These are phyloP conservation scores for Semaprochilodus insignis DNA, from an alignment of 2,797 vertebrate species.

Conservation along the genomic window DNA sequence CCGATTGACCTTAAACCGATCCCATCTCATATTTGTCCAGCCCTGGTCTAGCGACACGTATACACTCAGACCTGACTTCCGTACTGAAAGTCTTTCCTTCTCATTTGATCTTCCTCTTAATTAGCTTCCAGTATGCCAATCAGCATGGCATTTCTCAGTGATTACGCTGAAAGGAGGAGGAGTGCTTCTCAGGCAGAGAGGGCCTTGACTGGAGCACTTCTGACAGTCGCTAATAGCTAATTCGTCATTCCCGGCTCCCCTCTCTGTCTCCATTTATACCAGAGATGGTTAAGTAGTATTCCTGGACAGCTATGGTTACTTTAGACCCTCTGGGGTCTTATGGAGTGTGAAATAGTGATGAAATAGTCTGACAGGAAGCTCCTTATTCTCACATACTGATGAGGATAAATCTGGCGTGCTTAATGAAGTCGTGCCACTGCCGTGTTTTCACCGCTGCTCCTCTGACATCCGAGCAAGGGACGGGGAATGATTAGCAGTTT, in stretches of 20 bases:
- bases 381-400: conserved; percentile 26
- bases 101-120: conserved; percentile 10
- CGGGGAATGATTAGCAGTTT: background rate
- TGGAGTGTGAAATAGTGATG: conserved; percentile 11
- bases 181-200: conserved; percentile 24
- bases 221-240: conserved; percentile 12
- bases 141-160: conserved; percentile 26
- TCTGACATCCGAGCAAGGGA: conserved; percentile 7
- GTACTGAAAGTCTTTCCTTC: background rate
- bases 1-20: too few species aligned
- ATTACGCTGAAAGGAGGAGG: conserved; percentile 14
- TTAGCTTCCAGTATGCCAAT: conserved; percentile 23
- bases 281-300: conserved; percentile 12
- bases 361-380: conserved; percentile 20
- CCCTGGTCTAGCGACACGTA: background rate
- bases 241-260: background rate
- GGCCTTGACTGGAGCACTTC: conserved; percentile 5
- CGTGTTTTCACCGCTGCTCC: conserved; percentile 18
- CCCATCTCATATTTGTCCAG: too few species aligned
- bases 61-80: background rate
- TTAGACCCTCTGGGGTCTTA: background rate
- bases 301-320: background rate
- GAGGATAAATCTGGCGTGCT: conserved; percentile 17
- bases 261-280: background rate
- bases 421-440: conserved; percentile 13